These are phyloP conservation scores for Takifugu rubripes DNA, from an alignment of 2,797 vertebrate species.

Conservation along the genomic window DNA sequence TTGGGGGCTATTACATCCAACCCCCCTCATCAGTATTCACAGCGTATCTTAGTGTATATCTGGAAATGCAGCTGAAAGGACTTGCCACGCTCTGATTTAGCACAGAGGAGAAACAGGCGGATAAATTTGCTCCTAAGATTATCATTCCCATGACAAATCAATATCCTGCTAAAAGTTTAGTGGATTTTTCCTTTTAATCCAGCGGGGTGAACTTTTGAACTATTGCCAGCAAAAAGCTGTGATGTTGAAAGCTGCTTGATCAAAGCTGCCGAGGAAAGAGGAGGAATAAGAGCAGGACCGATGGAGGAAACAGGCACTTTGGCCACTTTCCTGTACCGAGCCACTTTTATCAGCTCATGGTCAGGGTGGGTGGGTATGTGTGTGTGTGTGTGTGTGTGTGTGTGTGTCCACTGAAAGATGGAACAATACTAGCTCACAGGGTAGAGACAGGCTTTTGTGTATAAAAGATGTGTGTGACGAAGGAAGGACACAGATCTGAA, in stretches of 20 bases:
- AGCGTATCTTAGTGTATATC: conserved; percentile 4
- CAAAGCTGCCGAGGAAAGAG: not conserved
- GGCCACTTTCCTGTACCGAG: conserved; percentile 3
- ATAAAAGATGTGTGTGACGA: too few species aligned
- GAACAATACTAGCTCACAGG: too few species aligned
- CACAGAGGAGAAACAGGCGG: conserved; percentile 43
- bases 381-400: too few species aligned
- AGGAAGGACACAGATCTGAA: too few species aligned
- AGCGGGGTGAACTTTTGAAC: conserved; percentile 45
- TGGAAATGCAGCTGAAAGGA: conserved; percentile 51
- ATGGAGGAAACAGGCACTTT: conserved; percentile 3
- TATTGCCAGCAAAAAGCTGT: conserved; percentile 16
- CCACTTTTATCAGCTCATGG: not conserved
- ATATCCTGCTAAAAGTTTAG: conserved; percentile 38
- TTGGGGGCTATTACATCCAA: not conserved
- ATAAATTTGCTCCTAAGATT: conserved; percentile 50
- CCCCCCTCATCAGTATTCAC: conserved; percentile 57
- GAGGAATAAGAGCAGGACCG: not conserved
- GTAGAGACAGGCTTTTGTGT: too few species aligned
- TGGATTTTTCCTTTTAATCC: conserved; percentile 11
- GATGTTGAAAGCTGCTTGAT: conserved; percentile 17
- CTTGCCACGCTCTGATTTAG: conserved; percentile 50
- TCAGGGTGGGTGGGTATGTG: too few species aligned
- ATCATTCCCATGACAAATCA: conserved; percentile 55
- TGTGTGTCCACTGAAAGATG: too few species aligned